A percentile compares a stretch with the other conserved stretches of the same genome.
Evolutionary conservation across 2,888 invertebrate species (phyloP).

Genomic region (Acheta domesticus): DNA sequence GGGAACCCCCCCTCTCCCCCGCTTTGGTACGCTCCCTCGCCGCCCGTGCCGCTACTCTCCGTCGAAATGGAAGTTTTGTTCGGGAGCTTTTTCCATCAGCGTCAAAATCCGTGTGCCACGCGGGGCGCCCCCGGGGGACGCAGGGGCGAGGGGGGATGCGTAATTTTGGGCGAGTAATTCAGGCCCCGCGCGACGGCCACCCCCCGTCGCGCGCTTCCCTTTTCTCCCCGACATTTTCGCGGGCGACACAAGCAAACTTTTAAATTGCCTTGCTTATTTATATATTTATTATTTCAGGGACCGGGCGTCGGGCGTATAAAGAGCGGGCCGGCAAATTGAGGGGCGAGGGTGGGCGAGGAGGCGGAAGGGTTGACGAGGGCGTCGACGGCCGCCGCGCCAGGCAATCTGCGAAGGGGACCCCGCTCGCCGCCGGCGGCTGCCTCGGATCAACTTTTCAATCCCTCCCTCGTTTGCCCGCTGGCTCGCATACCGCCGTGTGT

Average conservation of each 20-base stretch:
- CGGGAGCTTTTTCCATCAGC: background rate
- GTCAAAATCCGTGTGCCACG: background rate
- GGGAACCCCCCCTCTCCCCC: background rate
- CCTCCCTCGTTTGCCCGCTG: too few relatives aligned
- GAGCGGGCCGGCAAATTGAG: too few relatives aligned
- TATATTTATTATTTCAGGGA: too few relatives aligned
- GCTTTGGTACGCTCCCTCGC: background rate
- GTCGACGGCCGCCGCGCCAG: too few relatives aligned
- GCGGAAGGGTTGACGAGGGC: too few relatives aligned
- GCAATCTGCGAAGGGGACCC: too few relatives aligned
- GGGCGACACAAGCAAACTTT: constrained; percentile 4
- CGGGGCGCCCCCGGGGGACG: too few relatives aligned
- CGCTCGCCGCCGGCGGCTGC: too few relatives aligned
- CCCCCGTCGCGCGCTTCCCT: background rate
- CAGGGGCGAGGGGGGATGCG: background rate
- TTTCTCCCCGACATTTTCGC: background rate
- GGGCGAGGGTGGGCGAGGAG: too few relatives aligned
- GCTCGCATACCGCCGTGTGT: too few relatives aligned
- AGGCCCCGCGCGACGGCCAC: background rate
- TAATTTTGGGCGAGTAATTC: background rate
- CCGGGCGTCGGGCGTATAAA: too few relatives aligned
- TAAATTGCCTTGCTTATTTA: background rate
- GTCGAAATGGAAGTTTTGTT: background rate
- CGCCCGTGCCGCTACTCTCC: background rate
- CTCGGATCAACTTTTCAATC: too few relatives aligned